Percentiles rank a stretch among this genome's conserved stretches.
These are phyloP conservation scores for Idris sp. DNA, from an alignment of 1,140 invertebrate species.

Conservation along the genomic window DNA sequence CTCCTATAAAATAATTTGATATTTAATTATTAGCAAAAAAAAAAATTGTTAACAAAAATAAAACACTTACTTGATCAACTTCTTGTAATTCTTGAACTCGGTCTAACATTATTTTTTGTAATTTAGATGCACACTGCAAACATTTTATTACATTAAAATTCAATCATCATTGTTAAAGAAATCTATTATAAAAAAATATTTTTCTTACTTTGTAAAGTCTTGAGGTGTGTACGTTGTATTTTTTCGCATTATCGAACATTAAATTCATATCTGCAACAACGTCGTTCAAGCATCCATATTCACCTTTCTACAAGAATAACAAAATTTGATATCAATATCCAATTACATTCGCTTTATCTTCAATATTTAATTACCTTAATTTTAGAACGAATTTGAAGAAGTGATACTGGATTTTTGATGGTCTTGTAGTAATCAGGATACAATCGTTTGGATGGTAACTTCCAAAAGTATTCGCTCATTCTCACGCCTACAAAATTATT, in stretches of 20 bases:
- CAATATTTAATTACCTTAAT: constrained; percentile 87
- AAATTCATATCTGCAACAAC: constrained; percentile 96
- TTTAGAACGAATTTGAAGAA: constrained; percentile 95
- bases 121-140: constrained; percentile 85
- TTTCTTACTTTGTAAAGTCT: constrained; percentile 87
- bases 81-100: constrained; percentile 91
- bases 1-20: constrained; percentile 35
- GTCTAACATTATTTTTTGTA: constrained; percentile 90
- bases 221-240: constrained; percentile 93
- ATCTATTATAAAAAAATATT: constrained; percentile 42
- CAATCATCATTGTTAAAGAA: too few relatives aligned
- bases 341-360: too few relatives aligned
- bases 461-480: constrained; percentile 94
- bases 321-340: too few relatives aligned
- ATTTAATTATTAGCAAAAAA: not conserved
- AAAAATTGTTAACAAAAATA: constrained; percentile 17
- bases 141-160: too few relatives aligned
- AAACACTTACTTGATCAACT: constrained; percentile 83
- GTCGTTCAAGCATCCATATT: constrained; percentile 92
- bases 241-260: constrained; percentile 99
- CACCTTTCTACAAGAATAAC: constrained; percentile 80
- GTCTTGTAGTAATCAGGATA: constrained; percentile 99
- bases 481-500: constrained; percentile 81
- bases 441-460: constrained; percentile 90
- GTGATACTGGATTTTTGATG: constrained; percentile 96